Evolutionary conservation across 1,140 invertebrate species (phyloP).

Genomic region (Bombus balteatus): DNA sequence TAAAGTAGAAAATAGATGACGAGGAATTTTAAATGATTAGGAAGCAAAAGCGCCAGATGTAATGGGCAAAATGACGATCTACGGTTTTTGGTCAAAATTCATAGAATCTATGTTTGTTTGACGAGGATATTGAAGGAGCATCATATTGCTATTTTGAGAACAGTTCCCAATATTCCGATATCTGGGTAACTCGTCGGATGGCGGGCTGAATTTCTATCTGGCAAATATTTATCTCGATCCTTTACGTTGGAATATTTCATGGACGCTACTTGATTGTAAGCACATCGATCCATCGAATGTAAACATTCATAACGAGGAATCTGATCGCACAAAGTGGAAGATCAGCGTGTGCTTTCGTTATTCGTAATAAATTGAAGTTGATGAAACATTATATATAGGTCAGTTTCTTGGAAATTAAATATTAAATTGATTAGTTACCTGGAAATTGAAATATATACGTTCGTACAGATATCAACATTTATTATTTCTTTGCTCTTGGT

Average conservation of each 20-base stretch:
- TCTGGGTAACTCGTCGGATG: background rate
- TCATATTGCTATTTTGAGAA: constrained; percentile 12
- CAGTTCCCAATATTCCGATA: constrained; percentile 5
- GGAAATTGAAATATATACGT: background rate
- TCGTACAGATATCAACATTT: background rate
- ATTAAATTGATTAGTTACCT: background rate
- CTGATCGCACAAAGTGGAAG: background rate
- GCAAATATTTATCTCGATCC: constrained; percentile 34
- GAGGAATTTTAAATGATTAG: too few relatives aligned
- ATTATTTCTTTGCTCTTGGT: too few relatives aligned
- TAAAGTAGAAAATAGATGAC: too few relatives aligned
- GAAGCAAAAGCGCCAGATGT: too few relatives aligned
- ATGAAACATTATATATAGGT: background rate
- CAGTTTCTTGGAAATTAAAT: background rate
- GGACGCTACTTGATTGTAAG: background rate
- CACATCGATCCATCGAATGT: constrained; percentile 14
- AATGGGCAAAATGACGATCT: too few relatives aligned
- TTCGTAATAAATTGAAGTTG: background rate
- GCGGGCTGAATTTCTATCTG: constrained; percentile 10
- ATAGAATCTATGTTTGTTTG: background rate
- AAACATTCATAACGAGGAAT: constrained; percentile 20
- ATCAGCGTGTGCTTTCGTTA: background rate
- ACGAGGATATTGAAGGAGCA: background rate
- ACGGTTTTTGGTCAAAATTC: background rate
- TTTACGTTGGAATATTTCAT: constrained; percentile 22